Percentiles rank a stretch among this genome's conserved stretches.
phyloP scores from a whole-genome alignment of 2,113 vertebrate genomes.

The Polypterus senegalus region DNA sequence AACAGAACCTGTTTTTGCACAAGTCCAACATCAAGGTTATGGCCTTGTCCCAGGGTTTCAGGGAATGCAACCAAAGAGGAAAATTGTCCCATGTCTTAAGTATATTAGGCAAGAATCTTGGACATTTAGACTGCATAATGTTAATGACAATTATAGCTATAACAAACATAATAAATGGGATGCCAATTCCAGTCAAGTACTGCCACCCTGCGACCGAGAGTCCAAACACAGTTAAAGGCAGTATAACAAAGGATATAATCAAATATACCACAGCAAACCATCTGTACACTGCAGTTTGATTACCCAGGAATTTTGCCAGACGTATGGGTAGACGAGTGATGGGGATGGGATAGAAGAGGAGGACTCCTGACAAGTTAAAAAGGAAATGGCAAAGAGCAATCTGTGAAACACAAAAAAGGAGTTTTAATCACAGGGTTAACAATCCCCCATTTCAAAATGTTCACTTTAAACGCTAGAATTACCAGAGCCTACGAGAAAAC shows the following conservation, averaged over 20 bases:
- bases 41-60: conserved; percentile 50
- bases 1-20: conserved; percentile 37
- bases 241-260: conserved; percentile 42
- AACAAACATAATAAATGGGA: conserved; percentile 31
- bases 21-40: conserved; percentile 22
- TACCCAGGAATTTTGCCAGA: conserved; percentile 48
- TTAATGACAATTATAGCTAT: conserved; percentile 36
- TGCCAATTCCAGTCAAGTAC: conserved; percentile 49
- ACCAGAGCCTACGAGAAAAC: too few species aligned
- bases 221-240: conserved; percentile 48
- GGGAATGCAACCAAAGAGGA: conserved; percentile 50
- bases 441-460: background rate
- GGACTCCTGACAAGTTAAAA: conserved; percentile 64
- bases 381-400: conserved; percentile 67
- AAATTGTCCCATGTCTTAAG: conserved; percentile 53
- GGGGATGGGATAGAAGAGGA: conserved; percentile 61
- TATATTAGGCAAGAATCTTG: conserved; percentile 34
- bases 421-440: too few species aligned
- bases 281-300: conserved; percentile 49
- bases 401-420: conserved; percentile 36
- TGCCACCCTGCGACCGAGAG: conserved; percentile 57
- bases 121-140: conserved; percentile 40
- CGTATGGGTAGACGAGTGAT: conserved; percentile 52
- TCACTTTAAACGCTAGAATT: too few species aligned
- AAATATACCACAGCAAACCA: conserved; percentile 65